Evolutionary conservation across 2,888 invertebrate species (phyloP), one percentile per base, ranked within the genome.

Genomic region (Xestia rhomboidea): DNA sequence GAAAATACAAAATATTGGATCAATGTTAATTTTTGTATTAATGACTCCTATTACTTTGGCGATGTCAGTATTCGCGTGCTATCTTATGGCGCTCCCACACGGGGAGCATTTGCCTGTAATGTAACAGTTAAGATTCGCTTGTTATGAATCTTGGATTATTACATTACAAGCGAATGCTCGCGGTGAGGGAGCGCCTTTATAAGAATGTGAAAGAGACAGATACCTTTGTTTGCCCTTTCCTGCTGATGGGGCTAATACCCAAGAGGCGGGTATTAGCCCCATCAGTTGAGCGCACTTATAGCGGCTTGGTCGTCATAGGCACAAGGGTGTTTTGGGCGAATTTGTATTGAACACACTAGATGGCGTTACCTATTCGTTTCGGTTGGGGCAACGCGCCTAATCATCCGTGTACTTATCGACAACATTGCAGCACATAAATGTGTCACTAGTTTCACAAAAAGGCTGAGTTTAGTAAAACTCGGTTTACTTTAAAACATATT

Each of bases 1-100:
- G 79, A 8, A 89, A 87, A 46, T 38, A 18, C 0, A 51, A n/a
- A 27, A 18, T 15, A 30, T 38, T 13, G 3, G 91, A 21, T 68
- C 24, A 62, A 6, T 49, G 30, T 4, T 57, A 15, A 21, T 30
- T 60, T 30, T 60, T 18, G 60, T 30, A 13, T 5, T n/a, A n/a
- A n/a, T 54, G n/a, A 54, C 11, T 11, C 5, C 11, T n/a, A 27
- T 27, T 27, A 15, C 57, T 57, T 27, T 57, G 27, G 2, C 15
- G 27, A 57, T 18, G 7, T 57, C 15, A 18, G 27, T 18, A 27
- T 27, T 27, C 15, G 15, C 57, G 15, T 57, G 57, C 27, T 18
- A 27, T 27, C 57, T 57, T 57, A 54, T 11, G 49, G 24, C 24
- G 24, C 49, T 49, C 8, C n/a, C n/a, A 24, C 24, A 24, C 51